Base-by-base conservation (phyloP, 2,797 vertebrate species). In the Smutsia temminckii region DNA sequence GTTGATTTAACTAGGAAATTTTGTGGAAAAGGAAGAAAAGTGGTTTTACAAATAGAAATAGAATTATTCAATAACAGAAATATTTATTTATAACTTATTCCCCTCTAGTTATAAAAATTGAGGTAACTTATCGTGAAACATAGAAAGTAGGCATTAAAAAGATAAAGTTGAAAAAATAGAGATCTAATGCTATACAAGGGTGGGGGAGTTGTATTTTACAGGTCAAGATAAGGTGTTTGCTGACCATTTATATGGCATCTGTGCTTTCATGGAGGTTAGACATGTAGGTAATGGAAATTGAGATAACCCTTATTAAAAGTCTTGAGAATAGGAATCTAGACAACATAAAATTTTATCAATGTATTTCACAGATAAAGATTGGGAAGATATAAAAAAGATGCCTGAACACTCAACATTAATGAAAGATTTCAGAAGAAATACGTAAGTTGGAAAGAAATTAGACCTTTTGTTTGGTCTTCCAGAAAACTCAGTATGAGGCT, bases 361-460 rank as follows among this genome's bases (percentile, higher is more conserved):
- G 92, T 97, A 93, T 98, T 98, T 98, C 95, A 97, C 98, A 99
- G 99, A 99, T 98, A 99, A 99, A 99, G 99, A 99, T 98, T 99
- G 99, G 99, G 99, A 99, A 98, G 99, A 99, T 98, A 99, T 99
- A 97, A 99, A 99, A 99, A 99, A 99, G 98, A 99, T 99, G 99
- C 99, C 99, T 0, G 99, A 99, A 98, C 99, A 99, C 99, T 99
- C 99, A 92, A 99, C 99, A 3, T 98, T 99, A 99, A 99, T 99
- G 99, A 99, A 99, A 99, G 99, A 99, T 98, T 99, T 99, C 97
- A 99, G 99, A 97, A 99, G 99, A 98, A 99, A 99, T 98, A 99
- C 99, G 99, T 99, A 98, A 99, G 99, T 99, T 96, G 96, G 85
- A 59, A 94, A 96, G 91, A 97, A 97, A 94, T 88, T 46, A 69